A percentile compares a stretch with the other conserved stretches of the same genome.
phyloP scores from a whole-genome alignment of 2,888 invertebrate species.

The Isotomurus palustris region DNA sequence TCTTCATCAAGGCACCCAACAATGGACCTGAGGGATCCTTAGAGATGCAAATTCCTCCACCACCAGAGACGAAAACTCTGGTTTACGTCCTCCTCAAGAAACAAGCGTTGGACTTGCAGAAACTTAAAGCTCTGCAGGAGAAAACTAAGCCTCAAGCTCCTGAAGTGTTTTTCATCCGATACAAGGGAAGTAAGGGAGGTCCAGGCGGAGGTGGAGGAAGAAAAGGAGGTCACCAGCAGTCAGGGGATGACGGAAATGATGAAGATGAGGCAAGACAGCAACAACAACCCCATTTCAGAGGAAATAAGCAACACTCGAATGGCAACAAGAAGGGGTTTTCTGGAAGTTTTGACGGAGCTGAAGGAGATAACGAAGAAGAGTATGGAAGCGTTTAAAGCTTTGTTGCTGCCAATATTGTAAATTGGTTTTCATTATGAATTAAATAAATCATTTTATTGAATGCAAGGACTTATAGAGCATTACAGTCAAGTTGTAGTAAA shows the following conservation, averaged over 20 bases:
- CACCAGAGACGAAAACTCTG: constrained; percentile 75
- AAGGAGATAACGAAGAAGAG: background rate
- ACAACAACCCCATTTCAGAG: background rate
- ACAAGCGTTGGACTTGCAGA: constrained; percentile 75
- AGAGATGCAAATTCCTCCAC: constrained; percentile 58
- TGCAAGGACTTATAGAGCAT: too few species aligned
- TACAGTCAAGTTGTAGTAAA: too few species aligned
- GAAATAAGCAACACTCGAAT: background rate
- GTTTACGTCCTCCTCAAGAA: constrained; percentile 84
- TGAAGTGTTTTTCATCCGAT: constrained; percentile 83
- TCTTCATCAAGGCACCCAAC: constrained; percentile 70
- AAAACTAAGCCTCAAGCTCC: constrained; percentile 81
- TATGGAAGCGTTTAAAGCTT: too few species aligned
- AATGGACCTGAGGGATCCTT: constrained; percentile 66
- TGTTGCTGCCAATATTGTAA: too few species aligned
- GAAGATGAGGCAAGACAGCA: background rate
- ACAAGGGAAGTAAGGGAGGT: too few species aligned
- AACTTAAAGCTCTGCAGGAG: constrained; percentile 67
- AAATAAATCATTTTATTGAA: too few species aligned
- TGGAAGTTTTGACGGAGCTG: background rate
- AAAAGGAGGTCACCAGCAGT: background rate
- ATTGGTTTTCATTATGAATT: too few species aligned
- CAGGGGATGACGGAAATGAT: background rate
- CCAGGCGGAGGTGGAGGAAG: background rate
- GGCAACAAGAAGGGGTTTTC: background rate